Base-by-base conservation (phyloP, 2,888 invertebrate genomes). In the Agonopterix subpropinquella region DNA sequence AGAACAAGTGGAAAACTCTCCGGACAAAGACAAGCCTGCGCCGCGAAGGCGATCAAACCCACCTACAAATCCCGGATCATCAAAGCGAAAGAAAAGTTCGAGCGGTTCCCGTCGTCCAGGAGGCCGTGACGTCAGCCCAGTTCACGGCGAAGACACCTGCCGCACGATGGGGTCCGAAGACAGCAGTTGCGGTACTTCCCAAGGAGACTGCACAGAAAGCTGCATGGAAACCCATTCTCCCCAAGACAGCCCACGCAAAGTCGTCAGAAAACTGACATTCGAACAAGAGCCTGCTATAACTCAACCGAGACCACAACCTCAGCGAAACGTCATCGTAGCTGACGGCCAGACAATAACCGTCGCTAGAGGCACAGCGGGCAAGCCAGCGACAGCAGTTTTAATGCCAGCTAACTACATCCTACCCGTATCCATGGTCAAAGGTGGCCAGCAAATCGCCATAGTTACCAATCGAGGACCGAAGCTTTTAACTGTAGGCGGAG, bases 1-100 rank as follows among this genome's bases (percentile, higher is more conserved):
- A 45, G 95, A 95, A 63, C 94, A 95, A 66, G 85, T 95, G 43
- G 89, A 94, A 59, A 95, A 94, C 65, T 94, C 94, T 1, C 95
- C 95, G 0, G 95, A 95, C 75, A 95, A 94, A 67, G 93, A 95
- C 70, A 95, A 94, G 73, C 95, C 95, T 0, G 95, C 95, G 0
- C 95, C 95, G 0, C 88, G 95, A 43, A 85, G 95, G 59, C 88
- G 95, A 48, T 92, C 93, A 0, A 94, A 94, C 73, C 92, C 92
- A 10, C 93, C 94, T 1, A 91, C 93, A 1, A 93, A 92, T 78
- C 92, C 93, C 0, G 92, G 92, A 11, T 92, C 92, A 43, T 90
- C 91, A 0, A 93, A 93, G 54, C 90, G 94, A 43, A 92, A 93
- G 62, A 93, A 93, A 70, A 91, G 92, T 49, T 90, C 90, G 18